These are phyloP conservation scores for Stenichneumon culpator DNA, from an alignment of 2,888 invertebrate species.

Conservation along the genomic window DNA sequence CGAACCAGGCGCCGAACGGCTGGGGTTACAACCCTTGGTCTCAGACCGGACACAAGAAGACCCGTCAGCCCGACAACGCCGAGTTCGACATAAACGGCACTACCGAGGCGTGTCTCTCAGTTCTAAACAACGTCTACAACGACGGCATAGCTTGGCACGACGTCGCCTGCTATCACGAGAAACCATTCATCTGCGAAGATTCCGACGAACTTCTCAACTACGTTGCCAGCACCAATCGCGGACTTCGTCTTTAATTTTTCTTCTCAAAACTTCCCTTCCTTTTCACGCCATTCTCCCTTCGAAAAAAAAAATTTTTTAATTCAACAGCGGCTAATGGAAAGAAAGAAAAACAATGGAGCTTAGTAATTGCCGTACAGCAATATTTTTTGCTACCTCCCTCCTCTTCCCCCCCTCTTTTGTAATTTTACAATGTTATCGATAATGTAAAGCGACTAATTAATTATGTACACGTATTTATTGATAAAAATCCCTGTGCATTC, in stretches of 20 bases:
- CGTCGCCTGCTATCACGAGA: slow-evolving; percentile 97
- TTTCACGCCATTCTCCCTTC: background rate
- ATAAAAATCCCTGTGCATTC: slow-evolving; percentile 74
- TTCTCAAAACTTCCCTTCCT: slow-evolving; percentile 7
- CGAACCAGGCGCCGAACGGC: slow-evolving; percentile 90
- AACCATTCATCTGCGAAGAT: slow-evolving; percentile 96
- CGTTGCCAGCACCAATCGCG: slow-evolving; percentile 93
- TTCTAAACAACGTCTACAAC: slow-evolving; percentile 96
- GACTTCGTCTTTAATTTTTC: slow-evolving; percentile 90
- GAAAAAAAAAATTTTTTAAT: background rate
- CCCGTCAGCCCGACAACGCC: slow-evolving; percentile 95
- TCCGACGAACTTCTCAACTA: slow-evolving; percentile 95
- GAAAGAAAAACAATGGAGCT: background rate
- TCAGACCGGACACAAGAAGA: slow-evolving; percentile 95
- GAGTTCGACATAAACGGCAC: slow-evolving; percentile 96
- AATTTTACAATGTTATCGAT: slow-evolving; percentile 74
- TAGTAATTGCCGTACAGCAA: background rate
- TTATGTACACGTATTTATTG: slow-evolving; percentile 82
- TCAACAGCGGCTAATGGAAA: background rate
- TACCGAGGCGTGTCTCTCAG: slow-evolving; percentile 94
- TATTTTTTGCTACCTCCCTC: slow-evolving; percentile 18
- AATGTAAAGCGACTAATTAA: slow-evolving; percentile 72
- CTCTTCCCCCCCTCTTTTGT: slow-evolving; percentile 70
- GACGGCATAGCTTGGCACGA: slow-evolving; percentile 98
- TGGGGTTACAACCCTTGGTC: slow-evolving; percentile 96